phyloP scores from a whole-genome alignment of 2,113 vertebrate species.

The Heterochromis multidens region DNA sequence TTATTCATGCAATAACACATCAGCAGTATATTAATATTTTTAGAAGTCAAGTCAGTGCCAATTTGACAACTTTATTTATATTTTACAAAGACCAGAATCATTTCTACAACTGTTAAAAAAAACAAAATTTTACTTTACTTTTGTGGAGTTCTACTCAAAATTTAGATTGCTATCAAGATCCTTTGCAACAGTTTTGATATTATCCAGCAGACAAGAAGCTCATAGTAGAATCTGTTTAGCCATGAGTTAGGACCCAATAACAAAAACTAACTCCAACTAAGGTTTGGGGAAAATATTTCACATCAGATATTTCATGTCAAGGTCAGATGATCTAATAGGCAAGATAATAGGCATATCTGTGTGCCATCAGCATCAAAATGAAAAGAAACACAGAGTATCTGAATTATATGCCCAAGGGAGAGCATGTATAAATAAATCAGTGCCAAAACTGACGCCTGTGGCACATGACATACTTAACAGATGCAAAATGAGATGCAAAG shows the following conservation, averaged over 20 bases:
- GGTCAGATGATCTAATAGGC: background rate
- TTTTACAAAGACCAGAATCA: background rate
- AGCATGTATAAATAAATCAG: background rate
- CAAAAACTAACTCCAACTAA: background rate
- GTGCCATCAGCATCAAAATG: background rate
- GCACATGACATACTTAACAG: background rate
- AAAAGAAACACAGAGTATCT: background rate
- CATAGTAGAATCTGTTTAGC: background rate
- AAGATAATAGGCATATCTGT: no score
- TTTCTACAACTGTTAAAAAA: background rate
- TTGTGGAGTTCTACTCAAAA: background rate
- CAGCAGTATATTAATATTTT: background rate
- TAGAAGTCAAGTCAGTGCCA: no score
- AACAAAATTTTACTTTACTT: background rate
- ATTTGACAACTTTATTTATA: background rate
- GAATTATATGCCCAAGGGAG: background rate
- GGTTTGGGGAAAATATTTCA: background rate
- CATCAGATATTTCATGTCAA: no score
- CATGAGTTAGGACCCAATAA: background rate
- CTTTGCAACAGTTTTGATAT: background rate
- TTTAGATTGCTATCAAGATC: background rate
- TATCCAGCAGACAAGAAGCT: background rate
- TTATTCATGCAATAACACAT: background rate
- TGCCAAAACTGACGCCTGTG: background rate
- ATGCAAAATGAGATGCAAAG: background rate